Conservation (phyloP, 1,140 invertebrate genomes). For the Coptotermes formosanus region DNA sequence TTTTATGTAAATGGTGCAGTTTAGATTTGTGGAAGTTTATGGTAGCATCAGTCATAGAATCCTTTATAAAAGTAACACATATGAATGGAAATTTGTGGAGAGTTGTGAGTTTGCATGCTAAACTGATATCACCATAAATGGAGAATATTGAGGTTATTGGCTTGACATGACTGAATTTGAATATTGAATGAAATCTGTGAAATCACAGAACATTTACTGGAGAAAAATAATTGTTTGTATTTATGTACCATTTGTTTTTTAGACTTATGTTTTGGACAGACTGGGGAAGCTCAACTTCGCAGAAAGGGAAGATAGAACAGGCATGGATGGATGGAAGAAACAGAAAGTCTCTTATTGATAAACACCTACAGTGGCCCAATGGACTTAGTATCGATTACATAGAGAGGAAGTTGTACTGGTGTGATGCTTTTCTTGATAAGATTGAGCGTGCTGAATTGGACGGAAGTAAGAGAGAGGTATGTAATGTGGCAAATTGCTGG, state of each 20-base stretch:
- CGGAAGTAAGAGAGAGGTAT: constrained; percentile 48
- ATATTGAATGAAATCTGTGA: background rate
- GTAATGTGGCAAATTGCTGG: constrained; percentile 15
- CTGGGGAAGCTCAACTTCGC: constrained; percentile 43
- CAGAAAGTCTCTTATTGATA: constrained; percentile 45
- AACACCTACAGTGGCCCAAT: constrained; percentile 54
- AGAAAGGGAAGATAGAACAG: constrained; percentile 49
- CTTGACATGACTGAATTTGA: too few relatives aligned
- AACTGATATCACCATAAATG: too few relatives aligned
- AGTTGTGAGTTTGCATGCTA: too few relatives aligned
- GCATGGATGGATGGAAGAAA: constrained; percentile 56
- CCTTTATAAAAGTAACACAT: too few relatives aligned
- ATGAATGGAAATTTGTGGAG: too few relatives aligned
- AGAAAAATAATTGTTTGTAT: background rate
- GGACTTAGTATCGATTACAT: constrained; percentile 55
- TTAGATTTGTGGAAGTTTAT: too few relatives aligned
- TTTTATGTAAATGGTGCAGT: too few relatives aligned
- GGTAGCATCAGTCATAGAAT: too few relatives aligned
- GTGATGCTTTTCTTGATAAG: constrained; percentile 51
- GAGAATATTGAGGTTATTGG: too few relatives aligned
- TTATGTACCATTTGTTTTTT: constrained; percentile 20
- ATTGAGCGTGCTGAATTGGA: constrained; percentile 54
- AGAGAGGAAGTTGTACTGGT: constrained; percentile 55
- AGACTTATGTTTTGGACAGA: constrained; percentile 55
- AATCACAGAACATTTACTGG: background rate